Evolutionary conservation across 2,797 vertebrate species (phyloP).

Genomic region (Rhinichthys osculus): DNA sequence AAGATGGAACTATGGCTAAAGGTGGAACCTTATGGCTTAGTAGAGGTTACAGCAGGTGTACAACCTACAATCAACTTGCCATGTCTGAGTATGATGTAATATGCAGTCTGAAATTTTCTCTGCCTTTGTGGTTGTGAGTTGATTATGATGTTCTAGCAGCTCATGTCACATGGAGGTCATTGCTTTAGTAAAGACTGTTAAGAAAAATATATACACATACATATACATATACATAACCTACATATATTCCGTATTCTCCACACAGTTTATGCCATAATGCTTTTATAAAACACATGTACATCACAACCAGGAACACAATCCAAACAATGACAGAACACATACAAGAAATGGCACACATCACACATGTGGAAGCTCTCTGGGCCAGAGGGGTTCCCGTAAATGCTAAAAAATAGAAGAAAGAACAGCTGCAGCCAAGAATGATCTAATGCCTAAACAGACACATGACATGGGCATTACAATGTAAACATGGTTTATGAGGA

Average conservation of each 20-base stretch:
- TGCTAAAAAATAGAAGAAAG: slow-evolving; percentile 26
- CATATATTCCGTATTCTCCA: too few species aligned
- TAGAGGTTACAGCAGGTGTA: slow-evolving; percentile 45
- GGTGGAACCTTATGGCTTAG: not conserved
- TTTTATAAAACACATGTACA: not conserved
- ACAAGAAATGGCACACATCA: not conserved
- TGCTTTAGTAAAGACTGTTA: not conserved
- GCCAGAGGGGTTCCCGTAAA: slow-evolving; percentile 59
- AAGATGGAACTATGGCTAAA: slow-evolving; percentile 18
- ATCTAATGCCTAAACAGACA: slow-evolving; percentile 67
- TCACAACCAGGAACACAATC: not conserved
- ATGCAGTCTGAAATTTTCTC: not conserved
- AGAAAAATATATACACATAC: not conserved
- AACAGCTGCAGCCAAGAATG: slow-evolving; percentile 72
- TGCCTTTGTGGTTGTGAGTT: slow-evolving; percentile 11
- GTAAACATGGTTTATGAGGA: too few species aligned
- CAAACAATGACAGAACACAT: not conserved
- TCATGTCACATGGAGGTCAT: not conserved
- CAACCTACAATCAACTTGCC: slow-evolving; percentile 33
- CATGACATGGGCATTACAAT: not conserved
- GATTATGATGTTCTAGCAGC: slow-evolving; percentile 15
- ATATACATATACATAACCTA: too few species aligned
- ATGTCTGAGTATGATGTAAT: slow-evolving; percentile 2
- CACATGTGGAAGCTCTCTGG: slow-evolving; percentile 2
- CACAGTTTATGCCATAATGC: too few species aligned